Evolutionary conservation across 1,140 invertebrate species (phyloP).

Genomic region (Lepidurus arcticus): DNA sequence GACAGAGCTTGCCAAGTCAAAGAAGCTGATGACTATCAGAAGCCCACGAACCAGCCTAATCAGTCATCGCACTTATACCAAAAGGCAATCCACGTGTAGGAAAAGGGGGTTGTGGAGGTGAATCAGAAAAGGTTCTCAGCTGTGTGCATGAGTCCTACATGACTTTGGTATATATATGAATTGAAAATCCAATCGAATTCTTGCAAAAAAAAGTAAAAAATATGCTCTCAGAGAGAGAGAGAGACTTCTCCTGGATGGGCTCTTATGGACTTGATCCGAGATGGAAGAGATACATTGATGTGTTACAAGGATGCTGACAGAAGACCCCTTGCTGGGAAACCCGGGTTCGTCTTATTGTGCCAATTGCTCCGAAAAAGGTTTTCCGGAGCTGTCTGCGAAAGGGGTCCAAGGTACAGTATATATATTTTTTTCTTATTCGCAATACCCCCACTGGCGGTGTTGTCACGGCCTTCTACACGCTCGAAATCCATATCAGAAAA

Average conservation of each 20-base stretch:
- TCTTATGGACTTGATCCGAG: neutral
- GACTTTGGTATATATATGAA: neutral
- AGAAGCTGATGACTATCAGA: neutral
- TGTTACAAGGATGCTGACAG: conserved; percentile 21
- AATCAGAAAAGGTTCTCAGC: neutral
- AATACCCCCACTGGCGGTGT: neutral
- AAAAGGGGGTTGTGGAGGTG: neutral
- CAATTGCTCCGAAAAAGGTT: neutral
- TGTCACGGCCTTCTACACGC: conserved; percentile 17
- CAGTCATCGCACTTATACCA: conserved; percentile 4
- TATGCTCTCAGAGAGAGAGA: neutral
- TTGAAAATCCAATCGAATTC: neutral
- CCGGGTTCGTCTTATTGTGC: conserved; percentile 20
- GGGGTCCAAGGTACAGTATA: neutral
- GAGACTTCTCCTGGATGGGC: neutral
- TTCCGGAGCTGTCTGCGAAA: neutral
- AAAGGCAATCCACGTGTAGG: neutral
- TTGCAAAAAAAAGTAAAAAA: neutral
- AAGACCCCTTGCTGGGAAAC: neutral
- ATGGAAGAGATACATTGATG: conserved; percentile 14
- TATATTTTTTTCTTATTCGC: neutral
- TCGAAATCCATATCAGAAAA: neutral
- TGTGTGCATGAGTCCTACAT: neutral
- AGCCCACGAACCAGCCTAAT: conserved; percentile 17
- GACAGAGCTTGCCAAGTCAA: neutral